phyloP scores from a whole-genome alignment of 2,797 vertebrate genomes.

The Phrynocephalus guinanensis region DNA sequence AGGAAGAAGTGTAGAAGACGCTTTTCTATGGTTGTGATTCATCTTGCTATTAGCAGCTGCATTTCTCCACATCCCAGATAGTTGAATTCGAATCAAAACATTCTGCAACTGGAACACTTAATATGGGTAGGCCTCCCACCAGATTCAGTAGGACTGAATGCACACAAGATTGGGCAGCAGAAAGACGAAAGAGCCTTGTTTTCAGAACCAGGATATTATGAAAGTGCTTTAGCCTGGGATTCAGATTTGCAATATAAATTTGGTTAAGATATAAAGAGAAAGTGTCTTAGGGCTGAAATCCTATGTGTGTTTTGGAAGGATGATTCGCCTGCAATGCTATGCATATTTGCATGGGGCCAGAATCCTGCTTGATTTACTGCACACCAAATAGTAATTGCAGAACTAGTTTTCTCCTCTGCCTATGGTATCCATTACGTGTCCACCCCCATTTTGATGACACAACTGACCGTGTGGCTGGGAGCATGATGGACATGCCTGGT shows the following conservation, averaged over 20 bases:
- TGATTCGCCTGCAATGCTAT: neutral
- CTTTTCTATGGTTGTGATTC: slow-evolving; percentile 5
- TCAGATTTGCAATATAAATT: neutral
- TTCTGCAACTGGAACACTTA: neutral
- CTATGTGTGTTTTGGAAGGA: neutral
- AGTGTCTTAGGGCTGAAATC: neutral
- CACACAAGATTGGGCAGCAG: neutral
- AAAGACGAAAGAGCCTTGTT: neutral
- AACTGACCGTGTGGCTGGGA: too few species aligned
- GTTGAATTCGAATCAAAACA: neutral
- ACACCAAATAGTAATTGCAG: too few species aligned
- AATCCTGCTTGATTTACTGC: too few species aligned
- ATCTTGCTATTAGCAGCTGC: neutral
- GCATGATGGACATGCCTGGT: too few species aligned
- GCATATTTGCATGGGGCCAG: neutral
- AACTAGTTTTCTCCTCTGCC: too few species aligned
- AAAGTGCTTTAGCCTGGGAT: too few species aligned
- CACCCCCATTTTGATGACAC: too few species aligned
- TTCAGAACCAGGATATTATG: too few species aligned
- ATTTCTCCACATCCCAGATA: neutral
- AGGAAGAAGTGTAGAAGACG: neutral
- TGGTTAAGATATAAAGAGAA: neutral
- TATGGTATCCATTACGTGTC: too few species aligned
- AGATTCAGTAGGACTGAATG: neutral
- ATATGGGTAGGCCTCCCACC: neutral